A percentile compares a stretch with the other conserved stretches of the same genome.
Conservation (phyloP, 2,888 invertebrate species). For the Cremastinae sp. region DNA sequence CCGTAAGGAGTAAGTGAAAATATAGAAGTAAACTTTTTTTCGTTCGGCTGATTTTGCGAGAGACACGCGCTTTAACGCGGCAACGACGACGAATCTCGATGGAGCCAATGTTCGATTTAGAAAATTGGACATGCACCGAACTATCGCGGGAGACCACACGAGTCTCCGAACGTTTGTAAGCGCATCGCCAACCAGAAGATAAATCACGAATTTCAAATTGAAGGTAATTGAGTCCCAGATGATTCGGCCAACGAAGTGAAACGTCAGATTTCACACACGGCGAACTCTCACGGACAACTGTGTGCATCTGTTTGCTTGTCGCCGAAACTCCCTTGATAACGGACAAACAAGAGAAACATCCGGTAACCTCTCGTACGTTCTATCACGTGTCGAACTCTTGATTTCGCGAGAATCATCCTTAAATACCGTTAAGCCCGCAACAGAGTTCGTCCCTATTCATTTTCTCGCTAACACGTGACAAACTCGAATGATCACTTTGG, state of each 20-base stretch:
- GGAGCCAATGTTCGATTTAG: background rate
- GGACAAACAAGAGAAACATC: constrained; percentile 29
- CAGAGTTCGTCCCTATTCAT: too few relatives aligned
- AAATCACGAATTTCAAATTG: constrained; percentile 33
- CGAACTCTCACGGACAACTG: background rate
- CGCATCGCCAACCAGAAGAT: background rate
- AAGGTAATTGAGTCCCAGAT: constrained; percentile 37
- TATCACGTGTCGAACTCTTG: background rate
- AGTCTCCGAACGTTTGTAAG: background rate
- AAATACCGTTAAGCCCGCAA: too few relatives aligned
- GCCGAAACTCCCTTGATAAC: constrained; percentile 37
- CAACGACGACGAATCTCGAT: background rate
- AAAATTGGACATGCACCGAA: constrained; percentile 22
- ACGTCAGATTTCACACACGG: constrained; percentile 42
- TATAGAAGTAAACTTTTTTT: too few relatives aligned
- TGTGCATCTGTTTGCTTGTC: constrained; percentile 7
- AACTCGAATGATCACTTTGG: too few relatives aligned
- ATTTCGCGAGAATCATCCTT: background rate
- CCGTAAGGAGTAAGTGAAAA: too few relatives aligned
- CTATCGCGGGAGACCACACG: background rate
- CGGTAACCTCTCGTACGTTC: background rate
- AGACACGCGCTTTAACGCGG: too few relatives aligned
- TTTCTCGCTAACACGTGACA: too few relatives aligned
- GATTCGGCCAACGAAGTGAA: constrained; percentile 38
- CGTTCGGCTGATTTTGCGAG: too few relatives aligned